Conservation (phyloP, 2,797 vertebrate species). For the Myiotriccus ornatus region DNA sequence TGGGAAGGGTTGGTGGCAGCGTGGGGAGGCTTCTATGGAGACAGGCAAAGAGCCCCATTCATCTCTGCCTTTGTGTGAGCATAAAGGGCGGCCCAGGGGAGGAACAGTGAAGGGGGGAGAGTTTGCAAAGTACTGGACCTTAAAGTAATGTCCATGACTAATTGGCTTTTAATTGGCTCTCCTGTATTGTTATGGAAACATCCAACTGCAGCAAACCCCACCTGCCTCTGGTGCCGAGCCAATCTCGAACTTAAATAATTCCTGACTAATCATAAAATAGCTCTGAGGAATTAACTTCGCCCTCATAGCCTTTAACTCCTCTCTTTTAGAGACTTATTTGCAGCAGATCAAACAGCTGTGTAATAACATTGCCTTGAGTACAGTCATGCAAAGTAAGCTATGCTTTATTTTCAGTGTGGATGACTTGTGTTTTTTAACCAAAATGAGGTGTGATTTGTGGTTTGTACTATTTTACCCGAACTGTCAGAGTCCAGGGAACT, state of each 20-base stretch:
- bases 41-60: slow-evolving; percentile 52
- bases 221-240: neutral
- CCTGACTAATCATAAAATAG: neutral
- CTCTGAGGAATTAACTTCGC: neutral
- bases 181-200: slow-evolving; percentile 5
- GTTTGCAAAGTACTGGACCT: slow-evolving; percentile 44
- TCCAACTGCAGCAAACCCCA: neutral
- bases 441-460: neutral
- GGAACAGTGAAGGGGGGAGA: neutral
- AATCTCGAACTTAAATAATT: neutral
- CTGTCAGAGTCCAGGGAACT: neutral
- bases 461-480: neutral
- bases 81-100: slow-evolving; percentile 61
- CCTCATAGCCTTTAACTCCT: neutral
- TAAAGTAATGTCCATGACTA: slow-evolving; percentile 69
- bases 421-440: neutral
- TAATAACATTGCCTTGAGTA: neutral
- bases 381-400: neutral
- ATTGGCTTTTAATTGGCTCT: slow-evolving; percentile 78
- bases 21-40: slow-evolving; percentile 74
- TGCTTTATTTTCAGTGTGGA: neutral
- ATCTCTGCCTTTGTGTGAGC: slow-evolving; percentile 53
- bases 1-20: slow-evolving; percentile 30
- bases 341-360: neutral
- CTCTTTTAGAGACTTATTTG: neutral